Evolutionary conservation across 1,140 invertebrate species (phyloP).

Genomic region (Achroia grisella): DNA sequence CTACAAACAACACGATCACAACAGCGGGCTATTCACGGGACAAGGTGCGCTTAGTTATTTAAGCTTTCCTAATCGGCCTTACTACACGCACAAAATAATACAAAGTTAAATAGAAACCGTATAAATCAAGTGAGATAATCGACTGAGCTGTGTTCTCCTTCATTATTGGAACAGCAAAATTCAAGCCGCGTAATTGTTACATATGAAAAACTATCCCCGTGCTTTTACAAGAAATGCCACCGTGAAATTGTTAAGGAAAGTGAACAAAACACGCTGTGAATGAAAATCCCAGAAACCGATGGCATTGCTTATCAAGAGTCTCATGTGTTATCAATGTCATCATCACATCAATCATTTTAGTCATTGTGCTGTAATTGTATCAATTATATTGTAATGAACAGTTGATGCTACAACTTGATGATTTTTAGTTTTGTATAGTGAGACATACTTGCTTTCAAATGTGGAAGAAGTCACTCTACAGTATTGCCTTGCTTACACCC

Average conservation of each 20-base stretch:
- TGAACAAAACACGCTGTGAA: not conserved
- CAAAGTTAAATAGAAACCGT: not conserved
- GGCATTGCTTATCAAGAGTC: conserved; percentile 36
- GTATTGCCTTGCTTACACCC: conserved; percentile 72
- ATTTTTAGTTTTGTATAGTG: conserved; percentile 72
- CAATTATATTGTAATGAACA: conserved; percentile 61
- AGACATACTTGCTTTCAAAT: conserved; percentile 70
- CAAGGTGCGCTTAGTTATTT: conserved; percentile 40
- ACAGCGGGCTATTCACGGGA: conserved; percentile 29
- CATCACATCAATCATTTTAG: conserved; percentile 55
- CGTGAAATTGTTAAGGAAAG: no score
- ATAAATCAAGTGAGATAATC: not conserved
- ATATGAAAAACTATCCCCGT: no score
- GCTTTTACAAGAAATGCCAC: no score
- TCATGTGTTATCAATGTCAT: conserved; percentile 46
- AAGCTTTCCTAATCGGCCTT: conserved; percentile 24
- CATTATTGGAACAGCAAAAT: conserved; percentile 21
- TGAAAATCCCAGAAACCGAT: conserved; percentile 13
- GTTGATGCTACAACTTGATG: conserved; percentile 69
- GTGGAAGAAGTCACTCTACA: conserved; percentile 73
- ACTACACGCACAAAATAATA: conserved; percentile 22
- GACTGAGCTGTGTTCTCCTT: conserved; percentile 15
- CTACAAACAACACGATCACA: conserved; percentile 16
- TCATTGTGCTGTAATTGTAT: conserved; percentile 66
- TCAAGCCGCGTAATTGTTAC: conserved; percentile 18